These are phyloP conservation scores for Cheilosia variabilis DNA, from an alignment of 2,888 invertebrate genomes.

Conservation along the genomic window DNA sequence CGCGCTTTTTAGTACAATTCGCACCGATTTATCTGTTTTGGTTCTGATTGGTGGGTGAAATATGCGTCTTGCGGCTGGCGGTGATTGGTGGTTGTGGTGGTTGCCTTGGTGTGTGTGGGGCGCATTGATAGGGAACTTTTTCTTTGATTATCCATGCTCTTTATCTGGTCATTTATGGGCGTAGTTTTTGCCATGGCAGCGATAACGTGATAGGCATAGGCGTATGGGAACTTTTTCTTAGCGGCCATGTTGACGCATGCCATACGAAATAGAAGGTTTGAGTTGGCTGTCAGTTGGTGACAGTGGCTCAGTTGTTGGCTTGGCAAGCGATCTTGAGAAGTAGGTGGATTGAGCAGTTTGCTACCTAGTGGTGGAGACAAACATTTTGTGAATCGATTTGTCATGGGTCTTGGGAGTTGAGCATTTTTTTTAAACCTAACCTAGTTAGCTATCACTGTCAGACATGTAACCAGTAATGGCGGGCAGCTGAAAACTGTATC, in stretches of 20 bases:
- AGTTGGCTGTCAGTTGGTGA: too few species aligned
- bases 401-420: too few species aligned
- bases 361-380: too few species aligned
- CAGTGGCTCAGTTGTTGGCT: too few species aligned
- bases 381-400: too few species aligned
- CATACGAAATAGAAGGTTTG: not conserved
- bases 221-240: slow-evolving; percentile 1
- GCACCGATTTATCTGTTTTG: slow-evolving; percentile 75
- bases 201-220: slow-evolving; percentile 53
- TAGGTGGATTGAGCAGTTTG: too few species aligned
- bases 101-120: slow-evolving; percentile 13
- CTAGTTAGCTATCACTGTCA: too few species aligned
- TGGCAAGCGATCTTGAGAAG: too few species aligned
- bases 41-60: slow-evolving; percentile 72
- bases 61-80: slow-evolving; percentile 58
- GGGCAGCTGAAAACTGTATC: too few species aligned
- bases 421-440: too few species aligned
- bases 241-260: slow-evolving; percentile 66
- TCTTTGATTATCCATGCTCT: slow-evolving; percentile 65
- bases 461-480: too few species aligned
- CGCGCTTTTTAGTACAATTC: slow-evolving; percentile 73
- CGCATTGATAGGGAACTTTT: slow-evolving; percentile 7
- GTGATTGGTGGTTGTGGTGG: not conserved
- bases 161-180: slow-evolving; percentile 72
- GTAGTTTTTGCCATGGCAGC: slow-evolving; percentile 56